Evolutionary conservation across 1,140 invertebrate species (phyloP).

Genomic region (Psilanteris sp.): DNA sequence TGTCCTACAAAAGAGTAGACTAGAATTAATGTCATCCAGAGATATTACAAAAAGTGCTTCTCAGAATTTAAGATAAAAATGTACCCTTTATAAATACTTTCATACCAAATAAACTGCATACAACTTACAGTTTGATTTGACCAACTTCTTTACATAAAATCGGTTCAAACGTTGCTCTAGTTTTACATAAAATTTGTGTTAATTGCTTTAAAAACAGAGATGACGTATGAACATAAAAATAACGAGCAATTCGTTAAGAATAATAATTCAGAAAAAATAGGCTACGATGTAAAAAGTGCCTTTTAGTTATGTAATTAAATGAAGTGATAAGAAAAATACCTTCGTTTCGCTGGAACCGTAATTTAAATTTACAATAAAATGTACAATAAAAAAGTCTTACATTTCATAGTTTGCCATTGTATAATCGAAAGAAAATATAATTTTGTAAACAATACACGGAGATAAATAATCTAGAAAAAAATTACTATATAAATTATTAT

Average conservation of each 20-base stretch:
- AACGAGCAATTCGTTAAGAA: constrained; percentile 20
- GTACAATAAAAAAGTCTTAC: too few species aligned
- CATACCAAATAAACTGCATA: too few species aligned
- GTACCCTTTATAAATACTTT: too few species aligned
- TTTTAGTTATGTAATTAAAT: too few species aligned
- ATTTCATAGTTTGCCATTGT: too few species aligned
- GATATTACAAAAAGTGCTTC: background rate
- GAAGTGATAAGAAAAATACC: too few species aligned
- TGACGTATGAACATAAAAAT: constrained; percentile 22
- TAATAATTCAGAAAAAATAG: constrained; percentile 15
- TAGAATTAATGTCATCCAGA: constrained; percentile 18
- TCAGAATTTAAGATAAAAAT: constrained; percentile 11
- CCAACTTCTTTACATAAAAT: constrained; percentile 30
- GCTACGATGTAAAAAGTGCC: background rate
- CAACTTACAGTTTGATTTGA: constrained; percentile 22
- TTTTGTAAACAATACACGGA: too few species aligned
- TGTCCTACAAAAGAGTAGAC: constrained; percentile 26
- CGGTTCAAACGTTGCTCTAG: constrained; percentile 16
- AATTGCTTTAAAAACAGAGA: constrained; percentile 23
- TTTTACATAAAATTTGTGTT: constrained; percentile 37
- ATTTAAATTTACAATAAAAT: too few species aligned
- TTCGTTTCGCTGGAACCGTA: too few species aligned
- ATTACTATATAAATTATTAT: too few species aligned
- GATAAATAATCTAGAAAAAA: too few species aligned
- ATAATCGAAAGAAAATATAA: too few species aligned